Conservation (phyloP, 2,888 invertebrate species). For the Coleophora deauratella region DNA sequence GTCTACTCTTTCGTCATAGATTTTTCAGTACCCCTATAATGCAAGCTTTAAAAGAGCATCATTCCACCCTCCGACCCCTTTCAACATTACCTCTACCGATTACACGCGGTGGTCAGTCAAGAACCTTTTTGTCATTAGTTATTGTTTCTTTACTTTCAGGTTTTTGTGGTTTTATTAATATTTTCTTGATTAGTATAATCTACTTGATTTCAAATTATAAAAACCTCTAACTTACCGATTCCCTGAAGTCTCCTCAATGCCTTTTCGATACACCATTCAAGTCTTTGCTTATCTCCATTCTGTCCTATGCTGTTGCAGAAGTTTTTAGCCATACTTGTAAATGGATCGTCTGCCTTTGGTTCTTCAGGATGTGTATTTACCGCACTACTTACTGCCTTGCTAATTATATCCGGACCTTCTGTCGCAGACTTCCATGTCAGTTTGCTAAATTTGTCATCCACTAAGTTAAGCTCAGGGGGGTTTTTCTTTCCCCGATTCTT, state of each 20-base stretch:
- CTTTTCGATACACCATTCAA: slow-evolving; percentile 58
- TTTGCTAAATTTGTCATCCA: slow-evolving; percentile 9
- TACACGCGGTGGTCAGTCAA: too few relatives aligned
- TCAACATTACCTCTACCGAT: too few relatives aligned
- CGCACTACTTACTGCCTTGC: too few relatives aligned
- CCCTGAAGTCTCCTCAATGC: slow-evolving; percentile 42
- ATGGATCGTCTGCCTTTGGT: slow-evolving; percentile 29
- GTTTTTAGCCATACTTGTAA: slow-evolving; percentile 42
- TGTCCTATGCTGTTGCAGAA: slow-evolving; percentile 56
- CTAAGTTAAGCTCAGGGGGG: background rate
- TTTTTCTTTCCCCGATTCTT: slow-evolving; percentile 19
- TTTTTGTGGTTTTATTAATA: too few relatives aligned
- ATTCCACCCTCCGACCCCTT: too few relatives aligned
- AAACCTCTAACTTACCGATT: slow-evolving; percentile 37
- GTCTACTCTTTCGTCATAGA: too few relatives aligned
- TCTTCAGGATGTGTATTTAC: background rate
- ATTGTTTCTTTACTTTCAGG: too few relatives aligned
- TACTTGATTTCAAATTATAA: too few relatives aligned
- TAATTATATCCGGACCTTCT: background rate
- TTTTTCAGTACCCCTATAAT: too few relatives aligned
- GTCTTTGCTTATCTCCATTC: slow-evolving; percentile 32
- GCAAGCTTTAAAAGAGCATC: too few relatives aligned
- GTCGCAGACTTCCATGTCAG: background rate
- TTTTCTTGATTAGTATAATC: too few relatives aligned
- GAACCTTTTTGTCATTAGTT: too few relatives aligned